phyloP scores from a whole-genome alignment of 2,888 invertebrate genomes.

The Alcis repandata region DNA sequence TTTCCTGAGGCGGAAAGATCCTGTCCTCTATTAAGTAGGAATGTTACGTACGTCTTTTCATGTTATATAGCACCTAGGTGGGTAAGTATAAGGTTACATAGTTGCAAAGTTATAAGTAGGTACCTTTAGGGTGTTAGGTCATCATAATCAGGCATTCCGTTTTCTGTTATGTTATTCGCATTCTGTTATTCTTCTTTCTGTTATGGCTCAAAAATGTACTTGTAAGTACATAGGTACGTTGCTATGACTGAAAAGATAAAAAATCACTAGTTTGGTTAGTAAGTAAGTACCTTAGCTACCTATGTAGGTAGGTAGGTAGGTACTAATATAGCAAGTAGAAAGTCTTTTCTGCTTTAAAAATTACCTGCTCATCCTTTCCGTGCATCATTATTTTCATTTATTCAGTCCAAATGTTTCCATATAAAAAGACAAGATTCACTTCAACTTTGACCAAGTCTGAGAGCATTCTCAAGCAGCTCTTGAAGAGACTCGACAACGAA shows the following conservation, averaged over 20 bases:
- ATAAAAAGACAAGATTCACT: constrained; percentile 56
- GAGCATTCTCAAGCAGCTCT: constrained; percentile 60
- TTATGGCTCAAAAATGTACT: too few relatives aligned
- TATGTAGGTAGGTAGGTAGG: too few relatives aligned
- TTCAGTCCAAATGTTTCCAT: constrained; percentile 29
- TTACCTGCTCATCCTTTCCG: background rate
- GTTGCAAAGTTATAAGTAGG: too few relatives aligned
- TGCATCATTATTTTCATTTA: constrained; percentile 14
- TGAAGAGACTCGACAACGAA: constrained; percentile 67
- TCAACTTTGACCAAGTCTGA: constrained; percentile 56
- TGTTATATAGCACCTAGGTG: background rate
- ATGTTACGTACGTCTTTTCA: constrained; percentile 12
- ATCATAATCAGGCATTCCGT: too few relatives aligned
- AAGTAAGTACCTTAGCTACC: too few relatives aligned
- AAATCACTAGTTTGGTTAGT: too few relatives aligned
- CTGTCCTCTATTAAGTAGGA: constrained; percentile 24
- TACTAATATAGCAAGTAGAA: too few relatives aligned
- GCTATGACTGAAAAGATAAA: too few relatives aligned
- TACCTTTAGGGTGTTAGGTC: too few relatives aligned
- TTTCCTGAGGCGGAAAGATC: constrained; percentile 43
- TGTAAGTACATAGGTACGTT: too few relatives aligned
- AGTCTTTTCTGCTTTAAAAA: background rate
- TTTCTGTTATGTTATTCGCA: too few relatives aligned
- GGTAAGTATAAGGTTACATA: constrained; percentile 1
- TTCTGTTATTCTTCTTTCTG: too few relatives aligned